Base-by-base conservation (phyloP, 2,113 vertebrate species). In the Oryzias melastigma region DNA sequence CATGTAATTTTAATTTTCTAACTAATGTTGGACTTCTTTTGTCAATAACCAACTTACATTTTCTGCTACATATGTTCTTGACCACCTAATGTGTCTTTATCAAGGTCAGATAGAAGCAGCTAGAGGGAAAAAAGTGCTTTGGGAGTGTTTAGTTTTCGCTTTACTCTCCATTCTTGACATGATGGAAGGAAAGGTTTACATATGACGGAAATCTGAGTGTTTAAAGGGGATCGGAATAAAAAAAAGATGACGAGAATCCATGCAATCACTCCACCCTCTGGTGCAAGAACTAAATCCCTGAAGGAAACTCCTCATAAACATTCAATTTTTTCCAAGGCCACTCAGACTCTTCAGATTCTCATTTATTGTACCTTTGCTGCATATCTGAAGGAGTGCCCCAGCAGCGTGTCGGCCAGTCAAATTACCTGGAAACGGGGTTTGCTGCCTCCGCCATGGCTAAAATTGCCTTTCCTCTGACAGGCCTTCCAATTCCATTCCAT, bases 221-320 rank as follows among this genome's bases (percentile, higher is more conserved):
- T 85, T 82, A 70, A 77, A 81, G 78, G 67, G 63, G 83, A 83
- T 78, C 73, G 64, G 54, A 43, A 19, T 29, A 58, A 72, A 63
- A 72, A 63, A 81, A 80, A 80, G 71, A 86, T 87, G 85, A 86
- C 74, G 83, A 83, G 78, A 89, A 68, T 70, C 69, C 74, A 70
- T 47, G 87, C 83, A 89, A 89, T 82, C 83, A 72, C 74, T 82
- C 83, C 82, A 70, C 80, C 83, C 83, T 83, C 78, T 85, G 83
- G 78, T 87, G 87, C 85, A 89, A 89, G 76, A 87, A 71, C 63
- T 73, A 80, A 85, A 86, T 87, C 83, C 80, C 85, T 64, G 71
- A 79, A 78, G 85, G 80, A 89, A 89, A 87, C 75, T 84, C 58
- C 68, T 76, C 70, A 87, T 77, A 87, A 89, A 89, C 85, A 87